Percentiles rank a stretch among this genome's conserved stretches.
phyloP scores from a whole-genome alignment of 1,140 invertebrate species.

The Zaprionus camerounensis region DNA sequence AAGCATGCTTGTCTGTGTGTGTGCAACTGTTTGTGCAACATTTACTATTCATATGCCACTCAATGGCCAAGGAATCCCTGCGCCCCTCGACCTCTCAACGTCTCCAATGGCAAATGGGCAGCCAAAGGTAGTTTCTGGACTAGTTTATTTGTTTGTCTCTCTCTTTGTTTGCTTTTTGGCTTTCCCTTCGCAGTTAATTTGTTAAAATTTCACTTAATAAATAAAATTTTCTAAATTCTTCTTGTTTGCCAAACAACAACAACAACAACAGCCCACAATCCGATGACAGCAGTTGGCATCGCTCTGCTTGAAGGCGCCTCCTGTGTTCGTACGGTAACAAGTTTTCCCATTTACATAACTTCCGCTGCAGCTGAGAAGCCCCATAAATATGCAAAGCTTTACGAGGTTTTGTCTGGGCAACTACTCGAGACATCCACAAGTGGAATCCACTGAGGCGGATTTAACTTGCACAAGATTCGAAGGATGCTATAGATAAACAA shows the following conservation, averaged over 20 bases:
- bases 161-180: constrained; percentile 36
- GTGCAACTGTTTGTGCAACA: constrained; percentile 45
- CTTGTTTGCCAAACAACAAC: constrained; percentile 38
- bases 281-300: constrained; percentile 34
- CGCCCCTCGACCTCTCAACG: background rate
- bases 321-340: constrained; percentile 48
- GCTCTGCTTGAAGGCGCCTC: constrained; percentile 13
- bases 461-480: background rate
- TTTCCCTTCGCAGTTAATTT: constrained; percentile 76
- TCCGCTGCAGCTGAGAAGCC: constrained; percentile 61
- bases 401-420: constrained; percentile 42
- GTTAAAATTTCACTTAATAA: constrained; percentile 78
- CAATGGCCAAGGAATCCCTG: constrained; percentile 12
- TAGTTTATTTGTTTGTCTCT: constrained; percentile 55
- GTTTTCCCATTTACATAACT: constrained; percentile 77
- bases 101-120: background rate
- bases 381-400: constrained; percentile 73
- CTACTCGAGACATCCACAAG: constrained; percentile 36
- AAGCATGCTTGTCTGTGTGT: constrained; percentile 40
- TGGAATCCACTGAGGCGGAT: constrained; percentile 4
- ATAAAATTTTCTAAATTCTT: constrained; percentile 65
- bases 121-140: constrained; percentile 10
- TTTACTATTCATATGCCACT: constrained; percentile 50
- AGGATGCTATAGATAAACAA: background rate
- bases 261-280: background rate